Percentiles rank a stretch among this genome's conserved stretches.
Evolutionary conservation across 2,797 vertebrate genomes (phyloP).

Genomic region (Acanthopagrus latus): DNA sequence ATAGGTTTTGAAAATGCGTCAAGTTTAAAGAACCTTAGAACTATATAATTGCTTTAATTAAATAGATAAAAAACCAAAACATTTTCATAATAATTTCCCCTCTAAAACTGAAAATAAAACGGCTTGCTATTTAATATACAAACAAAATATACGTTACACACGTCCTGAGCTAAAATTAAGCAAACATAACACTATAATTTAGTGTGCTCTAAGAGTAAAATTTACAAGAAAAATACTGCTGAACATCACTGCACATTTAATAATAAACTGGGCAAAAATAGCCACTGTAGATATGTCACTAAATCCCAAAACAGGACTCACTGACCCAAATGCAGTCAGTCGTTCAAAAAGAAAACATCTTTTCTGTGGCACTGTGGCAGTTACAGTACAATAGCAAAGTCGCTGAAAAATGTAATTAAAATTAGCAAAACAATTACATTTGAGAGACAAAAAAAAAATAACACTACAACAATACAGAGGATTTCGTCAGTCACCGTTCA

Average conservation of each 20-base stretch:
- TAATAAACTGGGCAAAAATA: constrained; percentile 10
- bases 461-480: constrained; percentile 10
- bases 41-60: constrained; percentile 7
- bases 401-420: neutral
- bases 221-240: constrained; percentile 14
- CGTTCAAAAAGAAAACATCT: constrained; percentile 8
- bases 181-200: neutral
- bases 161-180: constrained; percentile 5
- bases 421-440: neutral
- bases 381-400: neutral
- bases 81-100: neutral
- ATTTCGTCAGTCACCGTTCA: constrained; percentile 25
- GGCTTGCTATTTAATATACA: constrained; percentile 5
- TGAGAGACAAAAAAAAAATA: neutral
- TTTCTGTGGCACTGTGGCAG: neutral
- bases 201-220: neutral
- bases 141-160: neutral
- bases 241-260: neutral
- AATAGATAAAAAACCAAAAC: constrained; percentile 6
- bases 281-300: neutral
- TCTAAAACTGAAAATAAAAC: neutral
- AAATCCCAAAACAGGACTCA: constrained; percentile 15
- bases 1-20: neutral
- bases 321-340: neutral
- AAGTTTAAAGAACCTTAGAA: neutral